Base-by-base conservation (phyloP, 2,797 vertebrate genomes). In the Melanotaenia trifasciata region DNA sequence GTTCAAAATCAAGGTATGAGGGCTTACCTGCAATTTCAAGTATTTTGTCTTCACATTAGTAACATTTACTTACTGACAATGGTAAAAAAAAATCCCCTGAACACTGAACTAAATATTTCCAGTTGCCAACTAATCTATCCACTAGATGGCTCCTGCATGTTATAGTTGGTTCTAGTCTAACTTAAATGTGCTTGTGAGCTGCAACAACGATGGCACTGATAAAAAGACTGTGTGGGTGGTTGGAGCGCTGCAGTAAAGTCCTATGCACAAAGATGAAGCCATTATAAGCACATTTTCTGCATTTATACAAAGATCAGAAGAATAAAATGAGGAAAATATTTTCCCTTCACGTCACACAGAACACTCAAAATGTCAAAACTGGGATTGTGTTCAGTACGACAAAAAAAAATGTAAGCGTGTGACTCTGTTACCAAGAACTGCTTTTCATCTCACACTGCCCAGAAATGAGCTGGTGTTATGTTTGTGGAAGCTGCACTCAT, bases 81-180 rank as follows among this genome's bases (percentile, higher is more conserved):
- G 75, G 77, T 20, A 18, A 10, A 56, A 10, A 56, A 71, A 77
- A 56, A 76, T 85, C 83, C 63, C 40, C 77, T 33, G 53, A 79
- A 58, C 61, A 72, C 28, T 14, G 40, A 76, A 28, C 36, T 8
- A 12, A 56, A 67, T 40, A 20, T 59, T 35, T 59, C 54, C 10
- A 32, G 40, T 54, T 36, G 16, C 12, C 32, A 47, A 69, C 32
- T 33, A 11, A 1, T 26, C 3, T 18, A 51, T 82, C 89, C 92
- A 92, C 87, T 78, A 93, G 92, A 84, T 84, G 91, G 90, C 89
- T 79, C 77, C 84, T 58, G 0, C 64, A 68, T 56, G 71, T 68
- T 20, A 73, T 58, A 32, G 36, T 26, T 24, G 45, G 74, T 40
- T 35, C 12, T 14, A 61, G 50, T 54, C 64, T 30, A 30, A 40